phyloP scores from a whole-genome alignment of 1,140 invertebrate species.

The Adelges cooleyi region DNA sequence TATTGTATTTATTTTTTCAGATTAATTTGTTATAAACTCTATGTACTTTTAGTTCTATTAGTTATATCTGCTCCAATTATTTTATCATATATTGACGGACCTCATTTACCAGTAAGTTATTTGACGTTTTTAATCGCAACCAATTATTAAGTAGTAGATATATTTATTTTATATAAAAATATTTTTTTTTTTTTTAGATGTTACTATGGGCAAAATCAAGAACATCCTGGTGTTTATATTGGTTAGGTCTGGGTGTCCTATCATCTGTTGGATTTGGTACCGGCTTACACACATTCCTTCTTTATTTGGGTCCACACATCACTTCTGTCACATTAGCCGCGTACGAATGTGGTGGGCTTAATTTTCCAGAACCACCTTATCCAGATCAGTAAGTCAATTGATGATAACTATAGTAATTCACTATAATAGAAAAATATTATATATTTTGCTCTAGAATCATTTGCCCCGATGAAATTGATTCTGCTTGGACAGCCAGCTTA shows the following conservation, averaged over 20 bases:
- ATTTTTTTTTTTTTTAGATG: slow-evolving; percentile 21
- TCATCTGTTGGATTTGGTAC: slow-evolving; percentile 96
- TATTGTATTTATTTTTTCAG: slow-evolving; percentile 34
- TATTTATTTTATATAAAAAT: slow-evolving; percentile 27
- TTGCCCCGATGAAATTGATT: slow-evolving; percentile 54
- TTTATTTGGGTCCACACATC: slow-evolving; percentile 90
- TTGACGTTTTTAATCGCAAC: slow-evolving; percentile 33
- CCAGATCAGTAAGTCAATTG: slow-evolving; percentile 57
- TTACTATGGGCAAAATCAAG: slow-evolving; percentile 38
- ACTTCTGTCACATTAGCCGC: slow-evolving; percentile 93
- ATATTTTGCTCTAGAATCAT: slow-evolving; percentile 49
- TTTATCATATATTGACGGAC: slow-evolving; percentile 43
- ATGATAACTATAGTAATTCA: slow-evolving; percentile 10
- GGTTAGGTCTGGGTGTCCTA: slow-evolving; percentile 88
- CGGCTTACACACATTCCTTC: slow-evolving; percentile 93
- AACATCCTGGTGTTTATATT: slow-evolving; percentile 74
- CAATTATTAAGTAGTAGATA: slow-evolving; percentile 9
- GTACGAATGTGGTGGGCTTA: slow-evolving; percentile 86
- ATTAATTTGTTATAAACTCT: slow-evolving; percentile 38
- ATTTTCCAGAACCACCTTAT: slow-evolving; percentile 89
- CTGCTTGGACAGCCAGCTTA: slow-evolving; percentile 49
- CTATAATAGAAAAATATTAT: background rate
- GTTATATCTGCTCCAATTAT: slow-evolving; percentile 40
- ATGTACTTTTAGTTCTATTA: slow-evolving; percentile 37
- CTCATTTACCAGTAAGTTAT: slow-evolving; percentile 46